These are phyloP conservation scores for Melipona bicolor DNA, from an alignment of 2,888 invertebrate genomes.

Conservation along the genomic window DNA sequence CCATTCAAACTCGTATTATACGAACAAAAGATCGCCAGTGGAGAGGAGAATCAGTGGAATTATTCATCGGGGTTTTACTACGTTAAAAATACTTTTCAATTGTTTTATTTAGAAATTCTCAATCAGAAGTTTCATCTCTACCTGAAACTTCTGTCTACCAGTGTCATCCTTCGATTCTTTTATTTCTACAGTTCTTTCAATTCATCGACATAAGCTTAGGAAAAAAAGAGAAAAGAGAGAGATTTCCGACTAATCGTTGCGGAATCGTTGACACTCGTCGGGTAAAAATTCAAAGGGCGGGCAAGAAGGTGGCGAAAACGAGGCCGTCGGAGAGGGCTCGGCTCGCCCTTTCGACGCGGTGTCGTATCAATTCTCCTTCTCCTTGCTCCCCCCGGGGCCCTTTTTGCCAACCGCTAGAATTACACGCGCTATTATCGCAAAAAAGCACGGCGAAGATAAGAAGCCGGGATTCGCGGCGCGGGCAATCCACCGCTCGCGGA, in stretches of 20 bases:
- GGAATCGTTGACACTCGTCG: background rate
- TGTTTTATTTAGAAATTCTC: too few relatives aligned
- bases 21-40: too few relatives aligned
- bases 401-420: conserved; percentile 49
- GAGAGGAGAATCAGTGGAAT: too few relatives aligned
- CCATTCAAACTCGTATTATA: too few relatives aligned
- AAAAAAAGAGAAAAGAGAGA: too few relatives aligned
- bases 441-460: conserved; percentile 52
- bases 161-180: too few relatives aligned
- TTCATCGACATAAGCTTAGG: too few relatives aligned
- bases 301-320: background rate
- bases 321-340: background rate
- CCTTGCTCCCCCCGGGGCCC: background rate
- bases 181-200: too few relatives aligned
- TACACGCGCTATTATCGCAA: conserved; percentile 54
- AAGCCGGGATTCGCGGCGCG: conserved; percentile 53
- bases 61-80: too few relatives aligned
- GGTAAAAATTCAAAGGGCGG: conserved; percentile 10
- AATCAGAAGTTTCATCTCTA: too few relatives aligned
- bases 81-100: too few relatives aligned
- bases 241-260: background rate
- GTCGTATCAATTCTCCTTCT: conserved; percentile 21
- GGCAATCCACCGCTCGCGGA: conserved; percentile 53
- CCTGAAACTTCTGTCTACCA: too few relatives aligned
- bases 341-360: conserved; percentile 4